Evolutionary conservation across 2,113 vertebrate species (phyloP), one percentile per base, ranked within the genome.

Genomic region (Scophthalmus maximus): DNA sequence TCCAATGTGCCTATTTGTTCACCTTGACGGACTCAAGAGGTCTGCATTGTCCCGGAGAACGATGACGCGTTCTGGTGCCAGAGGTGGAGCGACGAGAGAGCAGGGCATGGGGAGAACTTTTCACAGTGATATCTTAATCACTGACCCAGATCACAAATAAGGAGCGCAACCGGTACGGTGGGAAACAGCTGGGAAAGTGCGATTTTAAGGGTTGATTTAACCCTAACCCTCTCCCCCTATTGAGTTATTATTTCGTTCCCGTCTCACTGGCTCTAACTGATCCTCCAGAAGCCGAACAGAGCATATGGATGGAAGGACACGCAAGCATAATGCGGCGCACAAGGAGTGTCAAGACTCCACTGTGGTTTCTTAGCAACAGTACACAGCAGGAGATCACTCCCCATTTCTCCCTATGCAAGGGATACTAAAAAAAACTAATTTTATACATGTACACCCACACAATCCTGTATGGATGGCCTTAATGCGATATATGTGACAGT

Each of bases 361-460:
- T 27, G 47, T 65, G 60, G 86, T 87, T 78, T 74, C 84, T 78
- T 90, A 85, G 84, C 86, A 90, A 88, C 88, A 78, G 80, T 25
- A 73, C 82, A 78, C 78, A 68, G 82, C 76, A 59, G 66, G 86
- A 62, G 49, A 18, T 58, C 4, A 0, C 67, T 70, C 53, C 26
- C 53, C 4, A 50, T 49, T 44, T 27, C 20, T 71, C 58, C 47
- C 27, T 34, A 34, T 40, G 20, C 61, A 23, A 40, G 27, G 56
- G 20, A 56, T 32, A 68, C 17, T 18, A 29, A 46, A 26, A 22
- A 47, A 30, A 61, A 53, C 20, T 46, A 18, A 20, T 42, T 27
- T 60, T 8, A 32, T 59, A 34, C 46, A 65, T n/a, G n/a, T n/a
- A n/a, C n/a, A n/a, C n/a, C n/a, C n/a, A n/a, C n/a, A n/a, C n/a